Conservation (phyloP, 2,888 invertebrate genomes). For the Megamerina dolium region DNA sequence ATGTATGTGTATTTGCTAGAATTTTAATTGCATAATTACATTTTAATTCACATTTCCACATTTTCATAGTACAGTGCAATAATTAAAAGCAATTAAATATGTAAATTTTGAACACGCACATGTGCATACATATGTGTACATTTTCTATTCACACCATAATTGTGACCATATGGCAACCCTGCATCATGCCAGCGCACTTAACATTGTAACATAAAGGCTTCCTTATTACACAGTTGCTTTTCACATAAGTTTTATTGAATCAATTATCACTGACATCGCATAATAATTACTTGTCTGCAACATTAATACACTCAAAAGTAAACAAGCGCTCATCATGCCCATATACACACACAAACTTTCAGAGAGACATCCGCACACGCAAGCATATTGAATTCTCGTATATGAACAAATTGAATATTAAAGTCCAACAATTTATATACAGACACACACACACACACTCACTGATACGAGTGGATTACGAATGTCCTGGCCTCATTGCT, state of each 20-base stretch:
- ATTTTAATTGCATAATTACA: too few species aligned
- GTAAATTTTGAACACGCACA: too few species aligned
- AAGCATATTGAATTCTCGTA: background rate
- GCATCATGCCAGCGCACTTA: background rate
- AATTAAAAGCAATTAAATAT: too few species aligned
- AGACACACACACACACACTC: constrained; percentile 1
- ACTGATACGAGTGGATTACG: too few species aligned
- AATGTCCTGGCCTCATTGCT: constrained; percentile 34
- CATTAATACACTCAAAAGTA: constrained; percentile 16
- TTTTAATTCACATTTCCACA: too few species aligned
- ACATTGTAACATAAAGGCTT: constrained; percentile 5
- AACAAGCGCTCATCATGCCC: background rate
- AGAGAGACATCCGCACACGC: constrained; percentile 2
- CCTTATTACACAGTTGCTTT: constrained; percentile 3
- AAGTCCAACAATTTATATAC: background rate
- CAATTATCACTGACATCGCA: constrained; percentile 16
- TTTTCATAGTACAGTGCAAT: too few species aligned
- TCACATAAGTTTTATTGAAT: constrained; percentile 15
- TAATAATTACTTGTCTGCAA: constrained; percentile 31
- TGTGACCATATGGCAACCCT: constrained; percentile 1
- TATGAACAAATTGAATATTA: too few species aligned
- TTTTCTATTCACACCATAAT: too few species aligned
- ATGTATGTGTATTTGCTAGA: too few species aligned
- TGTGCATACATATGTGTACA: too few species aligned
- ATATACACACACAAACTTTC: constrained; percentile 6